Evolutionary conservation across 2,797 vertebrate genomes (phyloP), one percentile per base, ranked within the genome.

Genomic region (Hypotaenidia okinawae): DNA sequence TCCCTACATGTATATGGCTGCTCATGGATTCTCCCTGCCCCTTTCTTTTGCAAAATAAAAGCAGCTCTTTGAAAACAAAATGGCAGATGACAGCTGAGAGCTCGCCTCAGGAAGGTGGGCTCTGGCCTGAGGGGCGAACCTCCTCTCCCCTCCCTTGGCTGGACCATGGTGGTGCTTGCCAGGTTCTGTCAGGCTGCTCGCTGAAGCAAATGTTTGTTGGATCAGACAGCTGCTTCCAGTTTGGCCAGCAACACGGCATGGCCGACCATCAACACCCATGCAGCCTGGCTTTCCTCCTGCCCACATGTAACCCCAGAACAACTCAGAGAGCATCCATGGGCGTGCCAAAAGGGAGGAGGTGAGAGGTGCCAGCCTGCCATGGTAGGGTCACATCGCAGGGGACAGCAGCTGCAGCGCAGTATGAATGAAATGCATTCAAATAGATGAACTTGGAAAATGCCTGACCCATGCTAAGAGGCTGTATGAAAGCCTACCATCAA

Each of bases 401-500:
- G 58, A 62, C 2, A 7, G 73, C 74, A 89, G 86, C 90, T 86
- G 88, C 58, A 84, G 51, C 3, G 2, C 32, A 72, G 67, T 27
- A 9, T 90, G 84, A 94, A 92, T 94, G 78, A 92, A 74, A 73
- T 47, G 37, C 72, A 87, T 96, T 96, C 88, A 88, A 72, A 55
- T 3, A 84, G 77, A 93, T 62, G 87, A 90, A 80, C 79, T 59
- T 75, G 87, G 86, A 93, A 94, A 93, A 95, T 81, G 84, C 72
- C 86, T 95, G 91, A 92, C 79, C 78, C 21, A 2, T 49, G 70
- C 43, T 81, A 81, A 95, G 84, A 94, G 84, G 89, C 74, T 67
- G 27, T 82, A 70, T 84, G 64, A 96, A 92, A 95, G 74, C 89
- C 86, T 81, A 58, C 79, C 85, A 75, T 66, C 90, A 95, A 96